phyloP scores from a whole-genome alignment of 2,113 vertebrate genomes.

The Guaruba guarouba region DNA sequence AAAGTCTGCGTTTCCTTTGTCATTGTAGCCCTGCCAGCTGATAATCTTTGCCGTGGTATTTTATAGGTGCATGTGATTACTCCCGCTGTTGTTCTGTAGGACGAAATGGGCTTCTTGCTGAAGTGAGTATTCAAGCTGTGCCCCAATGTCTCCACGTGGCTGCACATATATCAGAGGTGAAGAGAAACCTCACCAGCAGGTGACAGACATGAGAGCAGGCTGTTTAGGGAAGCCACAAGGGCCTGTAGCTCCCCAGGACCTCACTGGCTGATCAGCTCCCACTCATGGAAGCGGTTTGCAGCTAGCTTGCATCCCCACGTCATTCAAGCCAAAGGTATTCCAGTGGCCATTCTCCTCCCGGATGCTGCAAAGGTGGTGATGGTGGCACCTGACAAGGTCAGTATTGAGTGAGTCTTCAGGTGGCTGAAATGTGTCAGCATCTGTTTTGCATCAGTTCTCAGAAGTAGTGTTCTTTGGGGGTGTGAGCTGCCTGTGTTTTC shows the following conservation, averaged over 20 bases:
- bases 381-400: neutral
- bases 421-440: neutral
- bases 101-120: neutral
- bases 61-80: neutral
- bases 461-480: neutral
- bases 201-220: neutral
- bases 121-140: neutral
- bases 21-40: neutral
- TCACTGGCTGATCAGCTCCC: neutral
- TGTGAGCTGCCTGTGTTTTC: neutral
- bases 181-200: neutral
- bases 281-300: neutral
- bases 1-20: neutral
- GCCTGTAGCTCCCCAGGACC: neutral
- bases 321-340: neutral
- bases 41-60: neutral
- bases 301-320: fast-evolving
- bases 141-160: neutral
- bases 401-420: neutral
- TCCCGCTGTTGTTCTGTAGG: neutral
- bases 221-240: neutral
- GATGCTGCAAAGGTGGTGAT: neutral
- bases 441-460: neutral
- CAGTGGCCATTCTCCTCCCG: neutral
- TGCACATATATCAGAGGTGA: neutral